Evolutionary conservation across 2,888 invertebrate genomes (phyloP).

Genomic region (Stenichneumon culpator): DNA sequence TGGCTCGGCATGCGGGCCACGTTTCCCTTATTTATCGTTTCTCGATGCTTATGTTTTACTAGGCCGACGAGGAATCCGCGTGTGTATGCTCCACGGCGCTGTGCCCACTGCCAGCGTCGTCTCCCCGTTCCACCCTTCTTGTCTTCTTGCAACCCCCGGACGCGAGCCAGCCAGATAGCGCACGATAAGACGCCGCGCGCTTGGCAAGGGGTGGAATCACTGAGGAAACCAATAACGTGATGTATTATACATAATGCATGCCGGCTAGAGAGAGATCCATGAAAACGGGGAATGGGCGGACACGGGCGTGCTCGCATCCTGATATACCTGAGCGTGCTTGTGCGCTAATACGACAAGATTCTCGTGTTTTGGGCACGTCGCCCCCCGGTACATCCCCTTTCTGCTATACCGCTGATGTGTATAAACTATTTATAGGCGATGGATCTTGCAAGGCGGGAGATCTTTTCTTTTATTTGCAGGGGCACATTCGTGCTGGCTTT

Average conservation of each 20-base stretch:
- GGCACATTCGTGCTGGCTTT: too few species aligned
- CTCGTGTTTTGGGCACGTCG: constrained; percentile 41
- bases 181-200: constrained; percentile 80
- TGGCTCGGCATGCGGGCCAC: constrained; percentile 82
- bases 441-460: too few species aligned
- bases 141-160: constrained; percentile 53
- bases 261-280: constrained; percentile 70
- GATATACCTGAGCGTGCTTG: constrained; percentile 29
- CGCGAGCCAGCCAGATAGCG: constrained; percentile 66
- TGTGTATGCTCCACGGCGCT: constrained; percentile 19
- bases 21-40: constrained; percentile 85
- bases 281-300: constrained; percentile 54
- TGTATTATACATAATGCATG: constrained; percentile 85
- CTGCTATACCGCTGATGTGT: not conserved
- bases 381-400: constrained; percentile 26
- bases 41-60: constrained; percentile 85
- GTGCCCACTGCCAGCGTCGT: constrained; percentile 70
- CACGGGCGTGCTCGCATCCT: constrained; percentile 45
- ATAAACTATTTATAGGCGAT: not conserved
- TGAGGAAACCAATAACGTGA: constrained; percentile 85
- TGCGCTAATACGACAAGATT: constrained; percentile 55
- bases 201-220: constrained; percentile 84
- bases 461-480: not conserved
- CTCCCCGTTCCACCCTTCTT: constrained; percentile 53
- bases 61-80: constrained; percentile 74